These are phyloP conservation scores for Streptopelia turtur DNA, from an alignment of 2,797 vertebrate genomes.

Conservation along the genomic window DNA sequence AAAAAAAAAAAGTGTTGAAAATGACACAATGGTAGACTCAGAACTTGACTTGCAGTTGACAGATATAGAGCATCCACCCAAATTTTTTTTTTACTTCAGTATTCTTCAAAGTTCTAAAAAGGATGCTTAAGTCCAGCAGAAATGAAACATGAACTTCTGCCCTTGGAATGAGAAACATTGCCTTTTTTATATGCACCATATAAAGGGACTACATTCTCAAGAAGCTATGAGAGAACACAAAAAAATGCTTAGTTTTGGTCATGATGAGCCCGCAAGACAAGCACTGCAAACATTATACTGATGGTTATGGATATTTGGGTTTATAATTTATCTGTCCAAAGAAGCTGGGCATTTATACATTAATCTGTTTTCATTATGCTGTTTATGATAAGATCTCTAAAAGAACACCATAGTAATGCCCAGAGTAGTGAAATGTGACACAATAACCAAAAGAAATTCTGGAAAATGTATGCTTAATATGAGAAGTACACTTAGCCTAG, in stretches of 20 bases:
- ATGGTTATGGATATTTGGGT: not conserved
- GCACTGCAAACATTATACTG: not conserved
- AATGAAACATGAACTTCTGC: not conserved
- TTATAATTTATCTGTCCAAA: not conserved
- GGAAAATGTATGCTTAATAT: slow-evolving; percentile 12
- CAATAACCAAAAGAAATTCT: not conserved
- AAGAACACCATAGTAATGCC: not conserved
- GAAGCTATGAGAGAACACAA: not conserved
- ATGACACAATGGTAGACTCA: not conserved
- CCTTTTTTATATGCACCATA: slow-evolving; percentile 5
- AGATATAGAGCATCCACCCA: not conserved
- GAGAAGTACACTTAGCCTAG: not conserved
- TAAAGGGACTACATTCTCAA: not conserved
- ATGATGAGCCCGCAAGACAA: not conserved
- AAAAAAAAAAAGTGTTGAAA: not conserved
- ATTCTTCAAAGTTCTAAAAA: not conserved
- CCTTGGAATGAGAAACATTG: not conserved
- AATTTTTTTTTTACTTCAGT: not conserved
- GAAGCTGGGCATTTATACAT: not conserved
- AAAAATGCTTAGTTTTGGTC: not conserved
- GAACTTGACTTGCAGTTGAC: not conserved
- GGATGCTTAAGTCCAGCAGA: not conserved
- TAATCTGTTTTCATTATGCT: slow-evolving; percentile 16
- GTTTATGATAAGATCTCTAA: slow-evolving; percentile 13
- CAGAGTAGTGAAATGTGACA: slow-evolving; percentile 13